Conservation (phyloP, 2,888 invertebrate genomes). For the Dorcus hopei region DNA sequence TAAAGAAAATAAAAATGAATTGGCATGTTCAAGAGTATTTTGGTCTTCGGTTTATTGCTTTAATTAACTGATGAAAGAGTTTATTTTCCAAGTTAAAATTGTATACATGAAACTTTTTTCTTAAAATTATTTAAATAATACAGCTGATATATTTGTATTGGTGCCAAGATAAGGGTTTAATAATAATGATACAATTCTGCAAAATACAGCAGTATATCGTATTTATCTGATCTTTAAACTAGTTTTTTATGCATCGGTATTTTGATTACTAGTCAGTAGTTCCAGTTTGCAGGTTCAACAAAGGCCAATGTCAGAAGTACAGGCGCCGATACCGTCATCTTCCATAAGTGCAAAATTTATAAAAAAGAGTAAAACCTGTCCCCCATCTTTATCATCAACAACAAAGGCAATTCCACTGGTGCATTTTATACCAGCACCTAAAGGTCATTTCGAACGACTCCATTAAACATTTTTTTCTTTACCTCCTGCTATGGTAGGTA, state of each 20-base stretch:
- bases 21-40: too few relatives aligned
- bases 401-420: too few relatives aligned
- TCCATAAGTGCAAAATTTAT: slow-evolving; percentile 11
- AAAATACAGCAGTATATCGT: slow-evolving; percentile 13
- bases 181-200: slow-evolving; percentile 10
- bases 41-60: too few relatives aligned
- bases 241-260: slow-evolving; percentile 28
- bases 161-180: not conserved
- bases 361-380: not conserved
- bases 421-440: too few relatives aligned
- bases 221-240: slow-evolving; percentile 25
- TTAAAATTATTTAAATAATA: too few relatives aligned
- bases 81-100: not conserved
- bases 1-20: too few relatives aligned
- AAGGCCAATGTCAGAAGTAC: slow-evolving; percentile 15
- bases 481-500: too few relatives aligned
- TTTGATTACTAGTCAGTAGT: slow-evolving; percentile 21
- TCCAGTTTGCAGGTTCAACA: slow-evolving; percentile 11
- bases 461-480: too few relatives aligned
- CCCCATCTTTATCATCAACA: too few relatives aligned
- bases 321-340: slow-evolving; percentile 8
- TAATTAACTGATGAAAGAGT: not conserved
- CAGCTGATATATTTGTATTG: too few relatives aligned
- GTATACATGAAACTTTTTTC: not conserved
- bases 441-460: too few relatives aligned